These are phyloP conservation scores for Gymnorhina tibicen DNA, from an alignment of 2,113 vertebrate genomes.

Conservation along the genomic window DNA sequence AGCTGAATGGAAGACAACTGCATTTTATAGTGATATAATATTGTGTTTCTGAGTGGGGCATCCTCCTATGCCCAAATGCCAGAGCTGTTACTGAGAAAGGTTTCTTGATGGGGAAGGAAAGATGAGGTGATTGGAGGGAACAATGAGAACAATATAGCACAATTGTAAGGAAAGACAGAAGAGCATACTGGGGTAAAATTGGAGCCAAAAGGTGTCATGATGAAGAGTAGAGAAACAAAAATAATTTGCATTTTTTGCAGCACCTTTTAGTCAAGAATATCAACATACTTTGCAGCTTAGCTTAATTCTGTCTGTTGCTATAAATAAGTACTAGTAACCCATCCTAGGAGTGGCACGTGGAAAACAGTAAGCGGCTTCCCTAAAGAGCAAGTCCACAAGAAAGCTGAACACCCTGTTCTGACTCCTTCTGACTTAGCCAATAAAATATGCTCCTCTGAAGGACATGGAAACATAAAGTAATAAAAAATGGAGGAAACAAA, in stretches of 20 bases:
- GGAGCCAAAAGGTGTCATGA: background rate
- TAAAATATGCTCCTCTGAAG: background rate
- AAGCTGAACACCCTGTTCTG: background rate
- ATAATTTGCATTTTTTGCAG: conserved; percentile 5
- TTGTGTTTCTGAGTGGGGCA: background rate
- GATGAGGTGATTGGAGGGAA: background rate
- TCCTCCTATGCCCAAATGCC: background rate
- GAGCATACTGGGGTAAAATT: background rate
- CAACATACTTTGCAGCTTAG: background rate
- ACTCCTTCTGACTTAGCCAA: background rate
- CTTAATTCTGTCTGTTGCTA: background rate
- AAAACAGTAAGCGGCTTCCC: background rate
- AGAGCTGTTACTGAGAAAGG: background rate
- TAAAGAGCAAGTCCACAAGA: background rate
- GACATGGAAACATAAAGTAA: background rate
- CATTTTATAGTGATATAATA: conserved; percentile 17
- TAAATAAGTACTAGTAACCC: background rate
- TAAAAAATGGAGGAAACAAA: background rate
- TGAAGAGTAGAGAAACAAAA: background rate
- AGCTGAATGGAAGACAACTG: background rate
- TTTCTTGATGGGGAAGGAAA: conserved; percentile 9
- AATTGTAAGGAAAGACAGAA: background rate
- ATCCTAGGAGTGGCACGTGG: background rate
- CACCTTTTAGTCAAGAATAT: background rate
- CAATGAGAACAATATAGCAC: background rate